Evolutionary conservation across 1,140 invertebrate genomes (phyloP), one percentile per base, ranked within the genome.

Genomic region (Schlechtendalia chinensis): DNA sequence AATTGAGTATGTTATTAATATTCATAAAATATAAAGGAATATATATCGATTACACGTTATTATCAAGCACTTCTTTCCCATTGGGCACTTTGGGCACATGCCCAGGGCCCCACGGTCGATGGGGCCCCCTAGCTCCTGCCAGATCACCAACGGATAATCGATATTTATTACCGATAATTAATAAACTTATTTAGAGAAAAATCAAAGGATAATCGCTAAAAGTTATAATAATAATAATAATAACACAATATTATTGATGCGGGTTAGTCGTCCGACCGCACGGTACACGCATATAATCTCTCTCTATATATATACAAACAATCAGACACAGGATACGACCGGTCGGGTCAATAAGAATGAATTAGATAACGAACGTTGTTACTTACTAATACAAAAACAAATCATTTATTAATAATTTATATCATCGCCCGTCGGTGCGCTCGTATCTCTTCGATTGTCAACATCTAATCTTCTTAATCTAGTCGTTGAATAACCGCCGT

Each of bases 81-180:
- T 45, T 71, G 67, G 67, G 67, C 67, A 71, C 67, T 71, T 71
- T 71, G 32, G 67, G 67, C 67, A 71, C 39, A 39, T 71, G 32
- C 32, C 32, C 67, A 71, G 67, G 16, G 67, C 67, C 39, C 67
- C 32, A 6, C 67, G 67, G 19, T 71, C 67, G 39, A 53, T 47
- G 16, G n/a, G 39, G 39, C 67, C 67, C 32, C 32, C 67, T 69
- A 45, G 47, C 39, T 47, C 22, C 39, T 27, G 47, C 39, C 22
- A 53, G 17, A 69, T 69, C 45, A 69, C 65, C 65, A 69, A 71
- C 39, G 32, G 67, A 71, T 71, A 71, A 71, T 53, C 67, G 47
- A 71, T 71, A 71, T 71, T 47, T 47, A 47, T 47, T 22, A 71
- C 67, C 19, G 67, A 19, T 61, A 61, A n/a, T n/a, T n/a, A 61